phyloP scores from a whole-genome alignment of 2,888 invertebrate species.

The Hetaerina titia region DNA sequence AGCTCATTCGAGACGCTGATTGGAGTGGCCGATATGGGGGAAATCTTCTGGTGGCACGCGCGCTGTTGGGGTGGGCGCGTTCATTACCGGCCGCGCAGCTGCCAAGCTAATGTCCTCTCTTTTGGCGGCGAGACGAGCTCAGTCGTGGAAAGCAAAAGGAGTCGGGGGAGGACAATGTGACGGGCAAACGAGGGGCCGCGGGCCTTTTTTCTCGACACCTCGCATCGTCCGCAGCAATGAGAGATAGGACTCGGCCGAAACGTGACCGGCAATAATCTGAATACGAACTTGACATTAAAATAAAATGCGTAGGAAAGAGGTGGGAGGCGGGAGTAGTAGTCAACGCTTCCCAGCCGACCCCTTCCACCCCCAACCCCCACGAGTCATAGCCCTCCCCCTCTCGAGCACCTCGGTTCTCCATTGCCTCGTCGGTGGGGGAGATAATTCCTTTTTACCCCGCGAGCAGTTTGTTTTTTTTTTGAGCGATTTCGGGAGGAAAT shows the following conservation, averaged over 20 bases:
- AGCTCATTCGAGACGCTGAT: not conserved
- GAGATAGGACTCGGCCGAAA: conserved; percentile 46
- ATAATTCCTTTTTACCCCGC: conserved; percentile 55
- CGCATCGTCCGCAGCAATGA: conserved; percentile 48
- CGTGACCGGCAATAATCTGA: conserved; percentile 66
- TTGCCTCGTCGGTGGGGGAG: not conserved
- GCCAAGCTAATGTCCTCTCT: not conserved
- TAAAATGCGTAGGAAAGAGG: not conserved
- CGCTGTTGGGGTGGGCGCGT: not conserved
- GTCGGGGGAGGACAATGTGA: not conserved
- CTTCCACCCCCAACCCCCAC: not conserved
- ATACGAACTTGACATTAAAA: conserved; percentile 57
- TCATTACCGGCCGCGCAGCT: not conserved
- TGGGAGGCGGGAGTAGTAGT: not conserved
- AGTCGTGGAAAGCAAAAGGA: conserved; percentile 8
- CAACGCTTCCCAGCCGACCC: not conserved
- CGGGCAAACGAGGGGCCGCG: not conserved
- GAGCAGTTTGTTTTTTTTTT: conserved; percentile 18
- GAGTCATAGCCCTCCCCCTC: not conserved
- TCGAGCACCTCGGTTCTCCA: not conserved
- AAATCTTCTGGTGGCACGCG: not conserved
- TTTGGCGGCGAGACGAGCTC: not conserved
- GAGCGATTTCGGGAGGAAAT: not conserved
- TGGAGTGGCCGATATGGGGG: not conserved
- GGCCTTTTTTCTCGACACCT: conserved; percentile 14